These are phyloP conservation scores for Panopea generosa DNA, from an alignment of 2,888 invertebrate species.

Conservation along the genomic window DNA sequence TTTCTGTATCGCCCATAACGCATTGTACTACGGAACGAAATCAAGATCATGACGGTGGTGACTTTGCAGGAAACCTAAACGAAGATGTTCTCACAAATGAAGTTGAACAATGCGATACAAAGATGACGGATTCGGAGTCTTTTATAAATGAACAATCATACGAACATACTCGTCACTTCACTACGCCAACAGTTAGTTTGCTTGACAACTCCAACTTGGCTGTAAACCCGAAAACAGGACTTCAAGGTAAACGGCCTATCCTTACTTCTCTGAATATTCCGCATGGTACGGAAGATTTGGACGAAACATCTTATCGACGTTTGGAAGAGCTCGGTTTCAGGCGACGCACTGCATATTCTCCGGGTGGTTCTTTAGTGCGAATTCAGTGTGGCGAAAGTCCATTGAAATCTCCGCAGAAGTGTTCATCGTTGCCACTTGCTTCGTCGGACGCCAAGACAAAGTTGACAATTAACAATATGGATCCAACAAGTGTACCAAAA, in stretches of 20 bases:
- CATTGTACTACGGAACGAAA: neutral
- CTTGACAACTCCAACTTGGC: slow-evolving; percentile 18
- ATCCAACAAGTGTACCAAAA: slow-evolving; percentile 9
- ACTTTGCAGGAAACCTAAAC: neutral
- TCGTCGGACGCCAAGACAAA: slow-evolving; percentile 1
- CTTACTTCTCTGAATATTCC: slow-evolving; percentile 5
- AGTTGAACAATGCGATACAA: neutral
- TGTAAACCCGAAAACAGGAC: slow-evolving; percentile 10
- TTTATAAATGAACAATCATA: slow-evolving; percentile 25
- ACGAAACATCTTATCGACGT: slow-evolving; percentile 37
- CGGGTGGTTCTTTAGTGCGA: slow-evolving; percentile 31
- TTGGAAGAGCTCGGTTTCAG: slow-evolving; percentile 54
- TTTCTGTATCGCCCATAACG: slow-evolving; percentile 24
- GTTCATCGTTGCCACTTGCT: slow-evolving; percentile 11
- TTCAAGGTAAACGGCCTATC: slow-evolving; percentile 7
- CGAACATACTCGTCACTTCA: slow-evolving; percentile 42
- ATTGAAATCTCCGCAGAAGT: slow-evolving; percentile 24
- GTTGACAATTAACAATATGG: slow-evolving; percentile 40
- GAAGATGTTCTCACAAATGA: neutral
- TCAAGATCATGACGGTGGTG: slow-evolving; percentile 11
- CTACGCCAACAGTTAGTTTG: slow-evolving; percentile 36
- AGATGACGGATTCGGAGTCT: neutral
- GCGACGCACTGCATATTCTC: slow-evolving; percentile 32
- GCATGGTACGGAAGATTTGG: slow-evolving; percentile 7
- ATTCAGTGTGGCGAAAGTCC: slow-evolving; percentile 11